Evolutionary conservation across 2,888 invertebrate genomes (phyloP).

Genomic region (Coelinius sp.): DNA sequence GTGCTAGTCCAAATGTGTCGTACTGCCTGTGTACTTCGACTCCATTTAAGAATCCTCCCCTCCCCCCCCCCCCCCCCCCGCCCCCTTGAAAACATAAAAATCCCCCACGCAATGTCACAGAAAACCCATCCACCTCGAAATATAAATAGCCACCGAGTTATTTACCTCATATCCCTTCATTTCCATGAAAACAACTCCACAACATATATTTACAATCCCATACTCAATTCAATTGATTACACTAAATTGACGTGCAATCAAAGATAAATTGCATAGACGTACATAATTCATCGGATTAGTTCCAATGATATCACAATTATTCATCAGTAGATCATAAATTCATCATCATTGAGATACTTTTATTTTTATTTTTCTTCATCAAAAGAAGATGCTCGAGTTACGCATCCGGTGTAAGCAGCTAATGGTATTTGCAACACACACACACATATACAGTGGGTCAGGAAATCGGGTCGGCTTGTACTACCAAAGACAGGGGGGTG

Average conservation of each 20-base stretch:
- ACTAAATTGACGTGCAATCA: conserved; percentile 31
- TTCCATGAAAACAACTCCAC: not conserved
- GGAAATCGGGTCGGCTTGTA: conserved; percentile 49
- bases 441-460: conserved; percentile 49
- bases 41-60: not conserved
- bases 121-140: not conserved
- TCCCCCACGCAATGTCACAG: not conserved
- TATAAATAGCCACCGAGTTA: not conserved
- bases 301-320: not conserved
- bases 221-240: conserved; percentile 37
- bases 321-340: not conserved
- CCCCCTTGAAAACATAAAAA: not conserved
- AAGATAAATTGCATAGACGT: conserved; percentile 20
- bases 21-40: conserved; percentile 21
- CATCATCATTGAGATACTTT: not conserved
- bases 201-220: not conserved
- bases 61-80: not conserved
- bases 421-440: conserved; percentile 34
- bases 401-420: conserved; percentile 21
- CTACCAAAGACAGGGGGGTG: conserved; percentile 3
- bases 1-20: conserved; percentile 48
- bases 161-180: not conserved
- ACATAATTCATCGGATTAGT: conserved; percentile 23
- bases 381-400: conserved; percentile 13
- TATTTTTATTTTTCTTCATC: not conserved